Conservation (phyloP, 2,888 invertebrate species). For the Eupithecia tripunctaria region DNA sequence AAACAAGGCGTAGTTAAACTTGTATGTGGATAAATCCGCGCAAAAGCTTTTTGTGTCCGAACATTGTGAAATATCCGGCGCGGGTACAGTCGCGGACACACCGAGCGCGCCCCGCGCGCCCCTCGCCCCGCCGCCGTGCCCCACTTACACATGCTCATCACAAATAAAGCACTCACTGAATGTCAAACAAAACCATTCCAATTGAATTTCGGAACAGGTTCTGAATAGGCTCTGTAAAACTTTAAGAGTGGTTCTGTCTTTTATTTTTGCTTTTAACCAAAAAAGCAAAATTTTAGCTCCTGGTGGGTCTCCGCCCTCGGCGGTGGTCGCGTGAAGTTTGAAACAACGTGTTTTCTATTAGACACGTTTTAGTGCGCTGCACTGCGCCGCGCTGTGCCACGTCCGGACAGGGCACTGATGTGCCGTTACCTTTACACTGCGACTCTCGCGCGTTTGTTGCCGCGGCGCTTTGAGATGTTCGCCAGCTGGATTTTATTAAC, state of each 20-base stretch:
- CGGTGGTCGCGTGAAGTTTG: neutral
- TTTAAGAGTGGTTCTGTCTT: neutral
- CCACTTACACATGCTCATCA: neutral
- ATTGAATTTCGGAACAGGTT: neutral
- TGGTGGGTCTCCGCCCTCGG: neutral
- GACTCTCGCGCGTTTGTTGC: neutral
- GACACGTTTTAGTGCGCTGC: neutral
- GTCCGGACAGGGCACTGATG: neutral
- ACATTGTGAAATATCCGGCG: constrained; percentile 20
- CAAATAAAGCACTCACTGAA: neutral
- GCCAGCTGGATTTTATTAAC: neutral
- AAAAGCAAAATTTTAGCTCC: neutral
- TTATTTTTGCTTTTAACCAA: neutral
- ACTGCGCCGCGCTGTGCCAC: neutral
- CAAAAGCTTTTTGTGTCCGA: constrained; percentile 33
- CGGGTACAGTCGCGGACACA: constrained; percentile 5
- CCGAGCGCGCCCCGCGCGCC: neutral
- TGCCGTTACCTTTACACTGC: neutral
- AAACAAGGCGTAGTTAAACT: constrained; percentile 34
- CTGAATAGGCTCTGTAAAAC: neutral
- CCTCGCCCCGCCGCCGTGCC: neutral
- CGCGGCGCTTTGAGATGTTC: neutral
- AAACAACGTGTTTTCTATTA: constrained; percentile 10
- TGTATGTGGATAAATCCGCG: constrained; percentile 35
- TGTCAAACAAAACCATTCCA: neutral